Percentiles rank a stretch among this genome's conserved stretches.
Evolutionary conservation across 1,140 invertebrate genomes (phyloP).

Genomic region (Muscidifurax raptorellus): DNA sequence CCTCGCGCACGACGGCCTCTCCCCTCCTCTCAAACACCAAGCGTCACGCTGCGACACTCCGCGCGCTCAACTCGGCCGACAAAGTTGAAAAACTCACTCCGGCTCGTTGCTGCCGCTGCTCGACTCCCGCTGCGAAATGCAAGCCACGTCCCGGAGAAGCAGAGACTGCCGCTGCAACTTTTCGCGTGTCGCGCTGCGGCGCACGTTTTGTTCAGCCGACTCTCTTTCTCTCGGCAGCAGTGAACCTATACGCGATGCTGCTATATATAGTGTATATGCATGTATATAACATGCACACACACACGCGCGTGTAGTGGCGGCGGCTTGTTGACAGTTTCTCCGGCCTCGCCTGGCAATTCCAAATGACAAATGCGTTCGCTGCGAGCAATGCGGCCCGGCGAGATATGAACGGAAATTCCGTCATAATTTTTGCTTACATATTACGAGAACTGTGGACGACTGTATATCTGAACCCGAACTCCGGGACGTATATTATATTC

Average conservation of each 20-base stretch:
- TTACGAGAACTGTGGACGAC: background rate
- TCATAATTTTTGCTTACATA: slow-evolving; percentile 34
- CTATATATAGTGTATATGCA: background rate
- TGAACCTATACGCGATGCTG: background rate
- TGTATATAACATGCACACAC: background rate
- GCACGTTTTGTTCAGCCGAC: slow-evolving; percentile 23
- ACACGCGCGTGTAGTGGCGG: background rate
- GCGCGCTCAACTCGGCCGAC: background rate
- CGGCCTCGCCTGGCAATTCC: background rate
- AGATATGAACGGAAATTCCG: background rate
- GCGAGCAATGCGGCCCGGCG: background rate
- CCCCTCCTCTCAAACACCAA: background rate
- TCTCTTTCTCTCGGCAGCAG: background rate
- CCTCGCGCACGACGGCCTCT: background rate
- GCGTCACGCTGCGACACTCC: background rate
- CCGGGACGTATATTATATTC: background rate
- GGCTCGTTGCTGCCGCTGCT: background rate
- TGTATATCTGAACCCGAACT: background rate
- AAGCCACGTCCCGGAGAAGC: slow-evolving; percentile 1
- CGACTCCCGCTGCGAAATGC: slow-evolving; percentile 6
- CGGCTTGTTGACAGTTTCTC: slow-evolving; percentile 36
- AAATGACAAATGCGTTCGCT: slow-evolving; percentile 21
- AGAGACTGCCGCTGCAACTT: slow-evolving; percentile 12
- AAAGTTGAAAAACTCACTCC: background rate
- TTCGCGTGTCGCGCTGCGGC: background rate